Conservation (phyloP, 2,888 invertebrate species). For the Apamea crenata region DNA sequence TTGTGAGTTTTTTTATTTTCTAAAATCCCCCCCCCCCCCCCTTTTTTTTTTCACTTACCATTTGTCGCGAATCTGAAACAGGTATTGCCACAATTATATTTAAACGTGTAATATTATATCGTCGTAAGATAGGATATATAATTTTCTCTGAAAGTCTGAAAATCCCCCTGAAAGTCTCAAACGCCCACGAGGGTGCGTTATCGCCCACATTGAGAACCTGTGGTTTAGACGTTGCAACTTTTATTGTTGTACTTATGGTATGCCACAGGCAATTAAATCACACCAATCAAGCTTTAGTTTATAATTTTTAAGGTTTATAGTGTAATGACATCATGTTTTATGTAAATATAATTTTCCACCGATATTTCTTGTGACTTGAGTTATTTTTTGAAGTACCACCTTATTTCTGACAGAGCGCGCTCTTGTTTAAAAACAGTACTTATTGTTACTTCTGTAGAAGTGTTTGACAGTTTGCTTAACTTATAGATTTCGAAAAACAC, state of each 20-base stretch:
- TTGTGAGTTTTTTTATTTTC: neutral
- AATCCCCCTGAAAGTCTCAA: neutral
- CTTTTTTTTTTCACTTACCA: neutral
- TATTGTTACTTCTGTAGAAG: neutral
- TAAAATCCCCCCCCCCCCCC: too few relatives aligned
- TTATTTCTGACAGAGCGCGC: constrained; percentile 43
- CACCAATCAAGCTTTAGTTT: constrained; percentile 1
- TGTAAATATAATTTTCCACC: constrained; percentile 62
- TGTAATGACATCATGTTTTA: constrained; percentile 48
- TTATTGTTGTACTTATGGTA: neutral
- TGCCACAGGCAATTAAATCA: constrained; percentile 2
- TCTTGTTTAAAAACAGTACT: constrained; percentile 34
- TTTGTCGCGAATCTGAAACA: neutral
- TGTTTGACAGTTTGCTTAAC: neutral
- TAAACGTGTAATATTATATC: too few relatives aligned
- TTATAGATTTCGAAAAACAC: neutral
- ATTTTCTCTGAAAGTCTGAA: too few relatives aligned
- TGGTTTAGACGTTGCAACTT: neutral
- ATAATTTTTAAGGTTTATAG: constrained; percentile 50
- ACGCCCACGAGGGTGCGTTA: neutral
- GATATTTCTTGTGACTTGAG: constrained; percentile 65
- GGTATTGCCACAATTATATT: neutral
- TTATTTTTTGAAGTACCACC: constrained; percentile 55
- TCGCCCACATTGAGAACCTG: neutral
- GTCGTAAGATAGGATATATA: too few relatives aligned